These are phyloP conservation scores for Phodopus roborovskii DNA, from an alignment of 2,113 vertebrate species.

Conservation along the genomic window DNA sequence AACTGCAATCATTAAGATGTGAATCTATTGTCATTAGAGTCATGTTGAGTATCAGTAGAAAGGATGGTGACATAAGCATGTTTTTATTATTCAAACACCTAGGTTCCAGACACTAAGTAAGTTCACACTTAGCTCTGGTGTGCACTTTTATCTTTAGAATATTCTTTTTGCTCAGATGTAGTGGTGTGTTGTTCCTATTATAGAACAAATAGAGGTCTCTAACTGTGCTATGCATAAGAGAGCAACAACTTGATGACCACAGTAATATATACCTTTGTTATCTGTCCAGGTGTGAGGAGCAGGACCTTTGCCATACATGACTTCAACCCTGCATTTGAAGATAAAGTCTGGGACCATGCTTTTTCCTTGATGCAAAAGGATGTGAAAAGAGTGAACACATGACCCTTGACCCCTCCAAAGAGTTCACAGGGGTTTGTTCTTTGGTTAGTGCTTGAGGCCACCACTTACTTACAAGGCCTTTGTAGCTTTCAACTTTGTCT, in stretches of 20 bases:
- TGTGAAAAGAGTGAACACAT: background rate
- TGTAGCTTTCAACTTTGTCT: conserved; percentile 71
- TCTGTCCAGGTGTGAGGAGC: conserved; percentile 78
- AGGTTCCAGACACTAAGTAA: conserved; percentile 78
- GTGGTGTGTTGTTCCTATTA: conserved; percentile 75
- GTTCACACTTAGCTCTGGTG: conserved; percentile 72
- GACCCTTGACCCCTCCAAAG: conserved; percentile 61
- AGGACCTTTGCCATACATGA: conserved; percentile 58
- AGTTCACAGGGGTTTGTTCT: conserved; percentile 63
- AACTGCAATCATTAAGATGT: conserved; percentile 79
- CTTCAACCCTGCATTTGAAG: conserved; percentile 63
- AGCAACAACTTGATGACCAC: conserved; percentile 83
- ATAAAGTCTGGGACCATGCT: conserved; percentile 53
- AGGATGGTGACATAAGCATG: conserved; percentile 66
- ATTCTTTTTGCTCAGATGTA: conserved; percentile 53
- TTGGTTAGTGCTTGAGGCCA: conserved; percentile 51
- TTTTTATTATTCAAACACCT: conserved; percentile 79
- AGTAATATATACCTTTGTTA: conserved; percentile 81
- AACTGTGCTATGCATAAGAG: conserved; percentile 84
- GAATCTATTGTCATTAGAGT: conserved; percentile 76
- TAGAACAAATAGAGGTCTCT: conserved; percentile 79
- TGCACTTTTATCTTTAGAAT: conserved; percentile 72
- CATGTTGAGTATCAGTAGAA: conserved; percentile 71
- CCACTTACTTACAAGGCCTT: conserved; percentile 67
- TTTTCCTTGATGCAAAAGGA: conserved; percentile 57